These are phyloP conservation scores for Sardinella longiceps DNA, from an alignment of 2,797 vertebrate species.

Conservation along the genomic window DNA sequence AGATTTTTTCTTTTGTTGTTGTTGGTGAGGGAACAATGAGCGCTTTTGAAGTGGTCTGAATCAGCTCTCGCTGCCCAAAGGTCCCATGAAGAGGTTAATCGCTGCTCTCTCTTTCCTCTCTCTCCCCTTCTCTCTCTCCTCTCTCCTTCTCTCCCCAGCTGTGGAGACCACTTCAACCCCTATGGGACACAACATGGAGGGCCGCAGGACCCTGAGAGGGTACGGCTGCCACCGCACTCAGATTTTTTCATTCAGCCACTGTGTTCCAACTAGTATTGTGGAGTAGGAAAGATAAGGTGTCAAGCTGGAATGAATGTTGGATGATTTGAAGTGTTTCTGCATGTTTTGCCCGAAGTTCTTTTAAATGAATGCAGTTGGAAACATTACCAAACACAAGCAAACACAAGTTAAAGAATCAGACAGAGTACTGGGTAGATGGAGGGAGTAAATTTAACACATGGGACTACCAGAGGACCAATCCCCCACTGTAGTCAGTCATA, in stretches of 20 bases:
- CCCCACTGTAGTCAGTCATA: too few relatives aligned
- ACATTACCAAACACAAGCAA: neutral
- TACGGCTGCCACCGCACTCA: slow-evolving; percentile 45
- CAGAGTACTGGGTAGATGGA: too few relatives aligned
- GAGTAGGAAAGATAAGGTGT: neutral
- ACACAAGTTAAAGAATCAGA: neutral
- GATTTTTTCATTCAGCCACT: neutral
- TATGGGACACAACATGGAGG: slow-evolving; percentile 78
- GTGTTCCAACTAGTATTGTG: neutral
- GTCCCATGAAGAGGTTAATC: neutral
- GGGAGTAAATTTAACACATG: too few relatives aligned
- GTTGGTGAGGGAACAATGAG: neutral
- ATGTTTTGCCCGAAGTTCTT: neutral
- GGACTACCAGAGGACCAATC: too few relatives aligned
- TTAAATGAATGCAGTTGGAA: neutral
- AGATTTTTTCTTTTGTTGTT: neutral
- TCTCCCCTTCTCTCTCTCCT: too few relatives aligned
- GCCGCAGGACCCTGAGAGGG: slow-evolving; percentile 71
- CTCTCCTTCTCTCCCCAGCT: slow-evolving; percentile 70
- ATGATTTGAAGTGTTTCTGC: neutral
- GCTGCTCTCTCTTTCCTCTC: neutral
- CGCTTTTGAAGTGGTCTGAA: neutral
- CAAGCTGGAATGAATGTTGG: neutral
- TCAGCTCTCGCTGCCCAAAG: neutral
- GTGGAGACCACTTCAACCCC: slow-evolving; percentile 90